Evolutionary conservation across 2,113 vertebrate species (phyloP), one percentile per base, ranked within the genome.

Genomic region (Clarias macrocephalus): DNA sequence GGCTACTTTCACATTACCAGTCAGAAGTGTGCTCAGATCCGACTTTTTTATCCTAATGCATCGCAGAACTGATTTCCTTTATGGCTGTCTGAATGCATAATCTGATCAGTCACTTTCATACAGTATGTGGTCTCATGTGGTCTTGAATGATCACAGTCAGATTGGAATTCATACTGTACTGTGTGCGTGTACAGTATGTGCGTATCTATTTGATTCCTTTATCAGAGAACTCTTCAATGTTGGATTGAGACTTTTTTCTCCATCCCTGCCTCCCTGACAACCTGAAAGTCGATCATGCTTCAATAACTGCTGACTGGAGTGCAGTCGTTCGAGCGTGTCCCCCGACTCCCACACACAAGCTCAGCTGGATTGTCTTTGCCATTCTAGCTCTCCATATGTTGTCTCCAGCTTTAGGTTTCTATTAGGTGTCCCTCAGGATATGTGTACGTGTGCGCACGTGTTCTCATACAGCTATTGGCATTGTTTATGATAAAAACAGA

Each of bases 331-430:
- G 12, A 68, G 79, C 80, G 21, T 68, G 84, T 76, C 79, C 70
- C 42, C 56, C 59, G 48, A 66, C 87, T 85, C 80, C 60, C 33
- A 42, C 79, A 80, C 60, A 86, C 48, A 25, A 57, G 60, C 62
- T 82, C 68, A 86, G 63, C 80, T 77, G 80, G 84, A 82, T 65
- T 56, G 73, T 80, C 75, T 79, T 57, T 59, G 70, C 59, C 42
- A 66, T n/a, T 73, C 77, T 80, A 52, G 77, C 33, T 79, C 83
- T 83, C 88, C 88, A 88, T 89, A 88, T 89, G 88, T 82, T 85
- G 59, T 77, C 60, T 77, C 33, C 68, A 76, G 86, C 52, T 42
- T 62, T 56, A 79, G 42, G 37, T 59, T 80, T 79, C 30, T 80
- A 63, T 48, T 73, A 65, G n/a, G 10, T 19, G 52, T 85, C 79